Evolutionary conservation across 2,797 vertebrate species (phyloP), one percentile per base, ranked within the genome.

Genomic region (Enteromius thamalakanensis): DNA sequence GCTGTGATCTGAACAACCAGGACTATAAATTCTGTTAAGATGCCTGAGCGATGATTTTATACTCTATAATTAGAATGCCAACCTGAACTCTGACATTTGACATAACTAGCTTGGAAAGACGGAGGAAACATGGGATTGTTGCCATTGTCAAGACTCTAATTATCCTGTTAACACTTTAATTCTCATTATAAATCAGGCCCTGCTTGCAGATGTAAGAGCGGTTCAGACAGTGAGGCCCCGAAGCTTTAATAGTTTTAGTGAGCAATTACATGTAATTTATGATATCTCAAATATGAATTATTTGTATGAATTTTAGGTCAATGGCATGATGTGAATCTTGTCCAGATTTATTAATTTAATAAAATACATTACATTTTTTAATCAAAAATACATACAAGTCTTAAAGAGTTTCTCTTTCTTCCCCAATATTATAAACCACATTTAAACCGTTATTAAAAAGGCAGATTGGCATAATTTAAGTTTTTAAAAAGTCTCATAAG

Each of bases 41-140:
- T 93, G 90, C 91, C 90, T 88, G 87, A 77, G 89, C 75, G 34
- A 75, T 90, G 87, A 87, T 90, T 90, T 68, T 88, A 83, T 34
- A 29, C 75, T 87, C 92, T 94, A 93, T 92, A 91, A 86, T 93
- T 94, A 94, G 93, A 94, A 90, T 88, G 84, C 65, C 74, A 79
- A 86, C 76, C 85, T 92, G 93, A 92, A 94, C 90, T 89, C 90
- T 94, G 92, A 93, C 92, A 92, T 94, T 92, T 94, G 89, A 93
- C 90, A 90, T 87, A 86, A 90, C 84, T 86, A 76, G 85, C 87
- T 91, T 88, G 90, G 89, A 86, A 58, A 53, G 65, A 76, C 80
- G 81, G 80, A 58, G 83, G 85, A 47, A 92, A 86, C 90, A 86
- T 86, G 85, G 86, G 55, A 87, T 76, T 60, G 65, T 83, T 87